A percentile compares a stretch with the other conserved stretches of the same genome.
phyloP scores from a whole-genome alignment of 2,113 vertebrate species.

The Platycercus adscitus region DNA sequence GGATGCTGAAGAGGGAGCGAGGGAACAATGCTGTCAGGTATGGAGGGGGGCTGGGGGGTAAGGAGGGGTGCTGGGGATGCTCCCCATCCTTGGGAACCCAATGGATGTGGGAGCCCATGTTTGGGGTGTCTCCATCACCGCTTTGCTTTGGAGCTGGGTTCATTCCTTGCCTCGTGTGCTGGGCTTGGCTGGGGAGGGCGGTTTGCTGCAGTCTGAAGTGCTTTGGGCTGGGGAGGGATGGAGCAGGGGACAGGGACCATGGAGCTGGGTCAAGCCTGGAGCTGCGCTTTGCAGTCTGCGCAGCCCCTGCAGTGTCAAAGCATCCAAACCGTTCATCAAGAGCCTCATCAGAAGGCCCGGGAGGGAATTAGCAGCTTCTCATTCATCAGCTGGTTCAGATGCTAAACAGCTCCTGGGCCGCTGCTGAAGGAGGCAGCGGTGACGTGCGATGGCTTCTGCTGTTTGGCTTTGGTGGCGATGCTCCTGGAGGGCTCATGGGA shows the following conservation, averaged over 20 bases:
- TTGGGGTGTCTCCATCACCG: background rate
- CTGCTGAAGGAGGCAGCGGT: background rate
- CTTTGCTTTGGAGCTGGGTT: background rate
- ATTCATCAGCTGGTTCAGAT: background rate
- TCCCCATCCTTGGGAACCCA: background rate
- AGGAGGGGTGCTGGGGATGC: background rate
- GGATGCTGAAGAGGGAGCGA: background rate
- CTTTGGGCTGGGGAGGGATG: background rate
- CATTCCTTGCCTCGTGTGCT: background rate
- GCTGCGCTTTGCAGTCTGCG: accelerated
- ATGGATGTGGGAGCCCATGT: accelerated
- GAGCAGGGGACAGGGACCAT: background rate
- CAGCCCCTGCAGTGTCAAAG: background rate
- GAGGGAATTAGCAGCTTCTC: slow-evolving; percentile 1
- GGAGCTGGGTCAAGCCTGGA: background rate
- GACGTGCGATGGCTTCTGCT: background rate
- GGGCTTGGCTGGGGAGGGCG: background rate
- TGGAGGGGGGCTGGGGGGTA: background rate
- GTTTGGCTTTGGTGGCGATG: accelerated
- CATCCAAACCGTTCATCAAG: slow-evolving; percentile 1
- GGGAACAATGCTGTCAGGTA: too few relatives aligned
- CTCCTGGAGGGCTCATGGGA: background rate
- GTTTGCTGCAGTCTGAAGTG: background rate
- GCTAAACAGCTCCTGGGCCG: background rate
- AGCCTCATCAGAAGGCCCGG: background rate